Evolutionary conservation across 92 coral and sea anemone genomes (phyloP), one percentile per base, ranked within the genome.

Genomic region (Metridium senile): DNA sequence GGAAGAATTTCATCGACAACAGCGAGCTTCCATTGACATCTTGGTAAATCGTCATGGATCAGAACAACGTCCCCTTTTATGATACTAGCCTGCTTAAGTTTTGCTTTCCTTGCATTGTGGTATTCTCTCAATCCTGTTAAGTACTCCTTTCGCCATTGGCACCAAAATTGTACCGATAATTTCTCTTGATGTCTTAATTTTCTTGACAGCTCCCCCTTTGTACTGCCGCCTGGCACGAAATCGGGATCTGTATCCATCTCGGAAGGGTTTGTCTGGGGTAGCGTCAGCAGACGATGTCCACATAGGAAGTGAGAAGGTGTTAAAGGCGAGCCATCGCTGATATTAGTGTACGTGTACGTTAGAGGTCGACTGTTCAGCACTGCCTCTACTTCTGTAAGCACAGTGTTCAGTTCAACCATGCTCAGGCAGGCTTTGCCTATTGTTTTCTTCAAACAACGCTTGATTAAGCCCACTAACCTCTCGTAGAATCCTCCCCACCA

Each of bases 301-400:
- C 71, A 66, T 6, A 70, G 33, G 74, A 76, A 76, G 33, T 51
- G 56, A 1, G 74, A 67, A 17, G 75, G 56, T 10, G 75, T 78
- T 0, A 77, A 27, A 30, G 83, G 83, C 25, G 82, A 47, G 19
- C n/a, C 71, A 45, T 47, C 85, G 63, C 28, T 51, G 33, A 71
- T 26, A 23, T 71, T 65, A 32, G 51, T 18, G 56, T 71, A 71
- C 11, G 79, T 45, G 49, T 71, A 80, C 10, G 85, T 71, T 52
- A 80, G 64, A 13, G 85, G 85, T 20, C 74, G 71, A 71, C 78
- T 62, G 72, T 79, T 80, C 21, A 62, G 56, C 65, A 62, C 79
- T 9, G 80, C 80, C 62, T 81, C 86, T 33, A 81, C 75, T 57
- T 81, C 86, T 49, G 26, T 72, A 26, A 71, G 77, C 62, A 77